A percentile compares a stretch with the other conserved stretches of the same genome.
phyloP scores from a whole-genome alignment of 2,113 vertebrate genomes.

The Varanus salvator region DNA sequence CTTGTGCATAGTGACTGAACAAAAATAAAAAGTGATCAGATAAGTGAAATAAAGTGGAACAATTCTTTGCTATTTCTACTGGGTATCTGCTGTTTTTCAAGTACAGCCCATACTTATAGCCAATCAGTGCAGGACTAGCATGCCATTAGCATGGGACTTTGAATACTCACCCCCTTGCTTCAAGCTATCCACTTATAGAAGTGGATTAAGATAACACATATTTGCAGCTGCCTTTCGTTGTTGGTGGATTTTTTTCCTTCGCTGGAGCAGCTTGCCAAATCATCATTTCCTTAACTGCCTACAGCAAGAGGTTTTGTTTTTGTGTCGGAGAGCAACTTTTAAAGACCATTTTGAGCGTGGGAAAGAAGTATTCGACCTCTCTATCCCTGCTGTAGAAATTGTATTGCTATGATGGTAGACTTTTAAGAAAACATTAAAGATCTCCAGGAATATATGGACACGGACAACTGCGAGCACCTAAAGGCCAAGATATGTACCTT shows the following conservation, averaged over 20 bases:
- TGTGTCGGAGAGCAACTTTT: slow-evolving; percentile 65
- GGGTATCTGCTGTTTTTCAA: neutral
- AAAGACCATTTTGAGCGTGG: slow-evolving; percentile 77
- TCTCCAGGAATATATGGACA: slow-evolving; percentile 29
- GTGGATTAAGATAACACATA: slow-evolving; percentile 49
- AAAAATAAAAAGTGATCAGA: neutral
- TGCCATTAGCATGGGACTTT: slow-evolving; percentile 48
- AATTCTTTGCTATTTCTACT: neutral
- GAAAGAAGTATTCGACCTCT: slow-evolving; percentile 66
- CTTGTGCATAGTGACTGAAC: neutral
- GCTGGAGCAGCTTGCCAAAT: slow-evolving; percentile 64
- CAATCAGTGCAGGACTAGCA: slow-evolving; percentile 29
- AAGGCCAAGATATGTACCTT: slow-evolving; percentile 76
- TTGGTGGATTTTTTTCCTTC: slow-evolving; percentile 73
- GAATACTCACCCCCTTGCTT: neutral
- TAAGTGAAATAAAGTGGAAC: neutral
- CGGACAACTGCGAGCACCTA: slow-evolving; percentile 31
- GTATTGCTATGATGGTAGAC: fast-evolving
- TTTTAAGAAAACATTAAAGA: slow-evolving; percentile 10
- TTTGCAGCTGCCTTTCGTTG: slow-evolving; percentile 58
- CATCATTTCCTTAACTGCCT: slow-evolving; percentile 70
- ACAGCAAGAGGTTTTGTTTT: slow-evolving; percentile 64
- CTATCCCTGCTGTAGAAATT: slow-evolving; percentile 48
- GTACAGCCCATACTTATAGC: neutral
- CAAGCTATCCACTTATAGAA: slow-evolving; percentile 41